phyloP scores from a whole-genome alignment of 2,888 invertebrate genomes.

The Tachina fera region DNA sequence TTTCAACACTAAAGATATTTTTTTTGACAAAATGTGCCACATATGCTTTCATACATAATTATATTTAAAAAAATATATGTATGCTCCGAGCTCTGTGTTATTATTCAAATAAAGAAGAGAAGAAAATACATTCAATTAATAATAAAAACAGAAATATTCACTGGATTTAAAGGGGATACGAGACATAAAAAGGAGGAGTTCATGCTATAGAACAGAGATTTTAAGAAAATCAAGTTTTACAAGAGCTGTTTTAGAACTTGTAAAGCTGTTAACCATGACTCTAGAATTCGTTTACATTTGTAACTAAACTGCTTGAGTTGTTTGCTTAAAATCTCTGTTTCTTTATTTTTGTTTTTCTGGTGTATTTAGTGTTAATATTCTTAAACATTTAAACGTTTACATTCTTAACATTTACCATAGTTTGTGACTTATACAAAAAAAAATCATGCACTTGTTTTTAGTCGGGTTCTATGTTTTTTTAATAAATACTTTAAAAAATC shows the following conservation, averaged over 20 bases:
- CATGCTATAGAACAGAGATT: conserved; percentile 33
- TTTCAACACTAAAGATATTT: no score
- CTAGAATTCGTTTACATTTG: no score
- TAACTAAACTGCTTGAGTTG: neutral
- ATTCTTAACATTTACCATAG: conserved; percentile 4
- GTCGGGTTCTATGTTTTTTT: conserved; percentile 32
- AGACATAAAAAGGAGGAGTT: neutral
- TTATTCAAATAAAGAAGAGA: neutral
- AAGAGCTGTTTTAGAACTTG: no score
- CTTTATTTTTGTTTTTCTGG: neutral
- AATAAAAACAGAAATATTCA: neutral
- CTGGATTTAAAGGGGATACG: neutral
- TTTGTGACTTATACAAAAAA: conserved; percentile 23
- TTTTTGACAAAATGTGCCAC: no score
- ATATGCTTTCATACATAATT: neutral
- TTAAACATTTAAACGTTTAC: neutral
- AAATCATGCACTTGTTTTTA: conserved; percentile 53
- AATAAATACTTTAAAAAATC: conserved; percentile 4
- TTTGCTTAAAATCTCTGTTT: neutral
- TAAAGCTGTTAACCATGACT: no score
- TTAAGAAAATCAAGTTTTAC: neutral
- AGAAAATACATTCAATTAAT: conserved; percentile 12
- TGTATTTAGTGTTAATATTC: neutral
- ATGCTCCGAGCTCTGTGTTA: neutral
- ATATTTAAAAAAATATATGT: neutral